Evolutionary conservation across 2,888 invertebrate genomes (phyloP).

Genomic region (Odontocerum albicorne): DNA sequence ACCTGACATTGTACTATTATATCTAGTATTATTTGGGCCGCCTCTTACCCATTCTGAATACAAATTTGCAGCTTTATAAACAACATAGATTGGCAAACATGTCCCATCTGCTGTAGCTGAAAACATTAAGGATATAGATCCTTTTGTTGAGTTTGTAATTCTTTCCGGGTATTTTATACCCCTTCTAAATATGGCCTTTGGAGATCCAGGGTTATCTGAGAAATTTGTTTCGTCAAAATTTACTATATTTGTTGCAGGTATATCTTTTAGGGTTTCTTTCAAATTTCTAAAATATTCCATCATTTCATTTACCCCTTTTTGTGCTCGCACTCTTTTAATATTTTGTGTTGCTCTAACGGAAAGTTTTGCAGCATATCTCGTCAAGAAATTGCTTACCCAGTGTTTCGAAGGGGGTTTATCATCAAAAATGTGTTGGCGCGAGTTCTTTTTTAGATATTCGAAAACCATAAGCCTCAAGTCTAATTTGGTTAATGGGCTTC

Average conservation of each 20-base stretch:
- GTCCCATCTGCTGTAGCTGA: not conserved
- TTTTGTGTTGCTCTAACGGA: not conserved
- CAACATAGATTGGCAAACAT: slow-evolving; percentile 44
- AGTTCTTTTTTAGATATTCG: slow-evolving; percentile 5
- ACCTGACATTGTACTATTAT: slow-evolving; percentile 43
- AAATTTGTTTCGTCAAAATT: slow-evolving; percentile 8
- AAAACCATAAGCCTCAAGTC: not conserved
- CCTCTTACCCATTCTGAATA: slow-evolving; percentile 44
- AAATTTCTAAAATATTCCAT: not conserved
- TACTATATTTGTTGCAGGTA: slow-evolving; percentile 4
- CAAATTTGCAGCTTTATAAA: slow-evolving; percentile 45
- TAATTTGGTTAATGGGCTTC: slow-evolving; percentile 4
- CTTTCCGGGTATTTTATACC: slow-evolving; percentile 5
- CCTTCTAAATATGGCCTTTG: slow-evolving; percentile 1
- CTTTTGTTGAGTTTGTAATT: not conserved
- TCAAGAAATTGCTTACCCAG: slow-evolving; percentile 1
- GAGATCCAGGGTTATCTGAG: not conserved
- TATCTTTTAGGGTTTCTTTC: not conserved
- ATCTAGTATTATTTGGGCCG: slow-evolving; percentile 43
- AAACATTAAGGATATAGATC: not conserved
- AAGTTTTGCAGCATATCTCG: not conserved
- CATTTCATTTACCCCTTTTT: slow-evolving; percentile 4
- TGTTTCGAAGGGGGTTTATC: not conserved
- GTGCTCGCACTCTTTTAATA: not conserved
- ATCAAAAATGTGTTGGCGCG: not conserved